Evolutionary conservation across 1,140 invertebrate species (phyloP), one percentile per base, ranked within the genome.

Genomic region (Drosophila arawakana): DNA sequence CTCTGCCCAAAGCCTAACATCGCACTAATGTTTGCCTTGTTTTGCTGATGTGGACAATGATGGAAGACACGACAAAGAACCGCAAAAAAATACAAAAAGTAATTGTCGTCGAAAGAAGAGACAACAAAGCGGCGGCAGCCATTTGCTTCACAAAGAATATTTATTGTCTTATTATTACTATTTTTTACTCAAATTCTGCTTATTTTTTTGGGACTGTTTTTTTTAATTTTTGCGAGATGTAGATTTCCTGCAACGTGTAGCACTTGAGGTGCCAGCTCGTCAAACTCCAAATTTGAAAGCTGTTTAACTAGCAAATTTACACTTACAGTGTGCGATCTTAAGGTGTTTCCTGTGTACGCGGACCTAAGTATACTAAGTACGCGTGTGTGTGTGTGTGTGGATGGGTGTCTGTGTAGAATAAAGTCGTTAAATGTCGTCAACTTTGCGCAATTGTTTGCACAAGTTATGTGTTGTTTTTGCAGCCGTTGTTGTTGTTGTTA

Each of bases 301-400:
- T 86, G 47, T 88, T 89, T 89, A 73, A 57, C 73, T 55, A 73
- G 71, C 74, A 81, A 89, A 88, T 84, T 84, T 73, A 84, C 84
- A 88, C 85, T 88, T 88, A 88, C 83, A 88, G 71, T 67, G 59
- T 69, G 76, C 73, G 82, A 86, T 82, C 79, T 79, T 49, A 69
- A 43, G 50, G 50, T 21, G 50, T 73, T 82, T 76, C 59, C 65
- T 63, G 52, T 50, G 37, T 49, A 30, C 25, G 35, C 10, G 8
- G 58, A 6, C 21, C 39, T 58, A n/a, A 7, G 37, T 57, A n/a
- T 30, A 30, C 6, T 30, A 21, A 55, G 3, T 54, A 11, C 41
- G 25, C 34, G 21, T 41, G n/a, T 43, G 1, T 62, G 41, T 54
- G n/a, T 43, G 21, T 49, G 10, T 75, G 7, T 58, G 8, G 21